Evolutionary conservation across 2,888 invertebrate genomes (phyloP).

Genomic region (Rhagonycha fulva): DNA sequence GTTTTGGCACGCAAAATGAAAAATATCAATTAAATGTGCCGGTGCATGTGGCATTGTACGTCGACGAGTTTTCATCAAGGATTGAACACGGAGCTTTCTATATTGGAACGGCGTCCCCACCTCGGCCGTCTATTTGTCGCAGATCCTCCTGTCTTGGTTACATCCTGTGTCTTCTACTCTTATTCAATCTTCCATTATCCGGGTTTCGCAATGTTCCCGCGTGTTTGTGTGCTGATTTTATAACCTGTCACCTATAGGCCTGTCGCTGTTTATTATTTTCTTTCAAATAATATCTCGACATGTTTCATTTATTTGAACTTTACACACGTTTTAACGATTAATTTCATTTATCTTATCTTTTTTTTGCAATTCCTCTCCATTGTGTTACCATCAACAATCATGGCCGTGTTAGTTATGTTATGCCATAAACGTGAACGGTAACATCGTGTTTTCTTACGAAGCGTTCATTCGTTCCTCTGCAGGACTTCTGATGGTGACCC

Average conservation of each 20-base stretch:
- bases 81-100: constrained; percentile 34
- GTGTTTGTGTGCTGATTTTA: constrained; percentile 47
- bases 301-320: constrained; percentile 25
- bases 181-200: constrained; percentile 52
- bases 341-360: background rate
- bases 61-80: constrained; percentile 37
- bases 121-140: constrained; percentile 43
- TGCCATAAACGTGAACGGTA: constrained; percentile 25
- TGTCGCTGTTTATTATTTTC: constrained; percentile 46
- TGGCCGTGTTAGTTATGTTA: constrained; percentile 30
- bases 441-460: constrained; percentile 25
- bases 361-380: background rate
- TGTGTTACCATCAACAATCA: background rate
- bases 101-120: constrained; percentile 35
- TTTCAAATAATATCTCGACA: constrained; percentile 21
- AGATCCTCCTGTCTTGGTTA: constrained; percentile 42
- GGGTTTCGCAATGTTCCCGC: constrained; percentile 40
- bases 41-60: constrained; percentile 28
- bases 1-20: constrained; percentile 23
- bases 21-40: constrained; percentile 37
- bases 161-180: constrained; percentile 45
- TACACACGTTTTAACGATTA: constrained; percentile 11
- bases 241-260: constrained; percentile 49
- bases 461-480: constrained; percentile 23
- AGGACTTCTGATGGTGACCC: constrained; percentile 28